Evolutionary conservation across 2,888 invertebrate genomes (phyloP).

Genomic region (Hirtodrosophila confusa): DNA sequence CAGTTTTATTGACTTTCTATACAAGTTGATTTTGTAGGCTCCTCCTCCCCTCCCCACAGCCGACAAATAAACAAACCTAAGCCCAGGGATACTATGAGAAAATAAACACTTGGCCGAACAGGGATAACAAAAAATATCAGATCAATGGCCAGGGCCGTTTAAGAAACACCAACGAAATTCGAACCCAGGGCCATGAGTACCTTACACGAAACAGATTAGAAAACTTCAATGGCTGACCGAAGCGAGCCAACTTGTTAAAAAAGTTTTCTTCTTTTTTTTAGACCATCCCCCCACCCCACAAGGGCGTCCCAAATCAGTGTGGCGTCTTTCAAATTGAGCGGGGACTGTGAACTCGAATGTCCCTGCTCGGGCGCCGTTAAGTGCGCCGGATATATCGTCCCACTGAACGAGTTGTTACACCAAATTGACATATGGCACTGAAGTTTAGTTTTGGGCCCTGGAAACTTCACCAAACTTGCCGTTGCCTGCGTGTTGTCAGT

Average conservation of each 20-base stretch:
- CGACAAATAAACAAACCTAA: slow-evolving; percentile 55
- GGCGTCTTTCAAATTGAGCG: slow-evolving; percentile 59
- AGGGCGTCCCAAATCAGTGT: slow-evolving; percentile 35
- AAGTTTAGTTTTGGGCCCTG: slow-evolving; percentile 44
- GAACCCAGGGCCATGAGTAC: slow-evolving; percentile 14
- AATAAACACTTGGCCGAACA: slow-evolving; percentile 61
- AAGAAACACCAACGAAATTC: slow-evolving; percentile 37
- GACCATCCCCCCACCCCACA: too few species aligned
- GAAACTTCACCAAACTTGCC: slow-evolving; percentile 38
- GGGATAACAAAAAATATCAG: slow-evolving; percentile 26
- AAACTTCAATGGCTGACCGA: slow-evolving; percentile 63
- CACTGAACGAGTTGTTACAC: slow-evolving; percentile 67
- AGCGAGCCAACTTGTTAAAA: slow-evolving; percentile 60
- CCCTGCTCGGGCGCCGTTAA: slow-evolving; percentile 31
- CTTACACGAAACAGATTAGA: slow-evolving; percentile 66
- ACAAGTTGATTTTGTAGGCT: slow-evolving; percentile 50
- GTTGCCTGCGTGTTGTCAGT: slow-evolving; percentile 59
- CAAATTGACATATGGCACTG: slow-evolving; percentile 78
- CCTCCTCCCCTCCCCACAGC: neutral
- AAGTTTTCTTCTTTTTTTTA: slow-evolving; percentile 29
- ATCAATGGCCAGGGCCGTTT: slow-evolving; percentile 58
- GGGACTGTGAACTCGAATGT: slow-evolving; percentile 33
- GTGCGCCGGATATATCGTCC: slow-evolving; percentile 42
- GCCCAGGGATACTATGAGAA: slow-evolving; percentile 53
- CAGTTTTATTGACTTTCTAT: slow-evolving; percentile 76